Conservation (phyloP, 2,113 vertebrate species). For the Recurvirostra avosetta region DNA sequence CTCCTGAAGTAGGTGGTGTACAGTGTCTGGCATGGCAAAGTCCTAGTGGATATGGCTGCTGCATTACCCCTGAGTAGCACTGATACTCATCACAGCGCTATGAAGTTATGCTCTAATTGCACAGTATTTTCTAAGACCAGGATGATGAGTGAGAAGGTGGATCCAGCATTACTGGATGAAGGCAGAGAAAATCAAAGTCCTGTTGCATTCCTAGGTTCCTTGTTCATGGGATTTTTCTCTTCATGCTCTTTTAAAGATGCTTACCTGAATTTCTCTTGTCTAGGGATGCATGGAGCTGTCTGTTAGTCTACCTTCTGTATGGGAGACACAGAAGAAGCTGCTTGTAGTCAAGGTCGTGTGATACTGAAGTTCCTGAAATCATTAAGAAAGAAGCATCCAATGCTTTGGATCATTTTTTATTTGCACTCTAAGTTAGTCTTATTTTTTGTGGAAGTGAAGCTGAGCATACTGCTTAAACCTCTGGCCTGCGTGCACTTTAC, state of each 20-base stretch:
- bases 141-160: neutral
- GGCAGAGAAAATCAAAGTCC: neutral
- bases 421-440: neutral
- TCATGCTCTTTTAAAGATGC: neutral
- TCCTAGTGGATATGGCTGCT: neutral
- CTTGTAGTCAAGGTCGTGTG: neutral
- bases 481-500: neutral
- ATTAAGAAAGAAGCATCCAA: neutral
- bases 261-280: neutral
- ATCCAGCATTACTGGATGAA: neutral
- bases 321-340: neutral
- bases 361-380: neutral
- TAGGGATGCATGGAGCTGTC: neutral
- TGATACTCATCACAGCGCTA: neutral
- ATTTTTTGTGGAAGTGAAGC: neutral
- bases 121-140: neutral
- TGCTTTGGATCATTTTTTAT: neutral
- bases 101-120: neutral
- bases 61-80: neutral
- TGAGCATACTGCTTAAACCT: neutral
- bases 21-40: neutral
- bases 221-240: neutral
- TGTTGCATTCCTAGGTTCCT: neutral
- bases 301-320: neutral
- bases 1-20: neutral